Base-by-base conservation (phyloP, 1,140 invertebrate species). In the Wiebesia pumilae region DNA sequence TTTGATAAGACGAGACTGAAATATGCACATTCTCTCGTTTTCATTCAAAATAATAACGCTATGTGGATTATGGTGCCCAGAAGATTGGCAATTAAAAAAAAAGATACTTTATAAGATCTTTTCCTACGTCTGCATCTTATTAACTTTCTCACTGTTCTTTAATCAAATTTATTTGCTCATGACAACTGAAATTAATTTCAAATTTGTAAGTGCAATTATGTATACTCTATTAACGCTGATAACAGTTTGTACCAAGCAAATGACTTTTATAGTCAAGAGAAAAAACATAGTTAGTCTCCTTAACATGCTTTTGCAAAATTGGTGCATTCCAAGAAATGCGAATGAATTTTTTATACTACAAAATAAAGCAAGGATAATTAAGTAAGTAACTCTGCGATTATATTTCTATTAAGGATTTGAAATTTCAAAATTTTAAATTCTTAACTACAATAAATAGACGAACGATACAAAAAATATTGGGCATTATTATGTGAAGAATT, bases 41-140 rank as follows among this genome's bases (percentile, higher is more conserved):
- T 19, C 71, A 38, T 75, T 75, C 24, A 35, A 40, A 24, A 35
- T 79, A 24, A 58, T 81, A 3, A 40, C 79, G 6, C n/a, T 81
- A 10, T 65, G 79, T 24, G 81, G 81, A 40, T 12, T 65, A 3
- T 82, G 62, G 65, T 38, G n/a, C n/a, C 81, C 81, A 40, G 19
- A 67, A 33, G 6, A 19, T 10, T 43, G 51, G 62, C 62, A 47
- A 19, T 2, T n/a, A 16, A 21, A 19, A 27, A 51, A n/a, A 51
- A 9, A 35, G 30, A 47, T 38, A 80, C 4, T 19, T 30, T 82
- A 82, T 21, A n/a, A 33, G 12, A 10, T 82, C 10, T 82, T 47
- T 30, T 30, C 40, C 27, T 6, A 1, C 81, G 3, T 51, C 7
- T 7, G 30, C 6, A 21, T 82, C 0, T 24, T 71, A 19, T 1